Base-by-base conservation (phyloP, 2,113 vertebrate species). In the Saimiri boliviensis region DNA sequence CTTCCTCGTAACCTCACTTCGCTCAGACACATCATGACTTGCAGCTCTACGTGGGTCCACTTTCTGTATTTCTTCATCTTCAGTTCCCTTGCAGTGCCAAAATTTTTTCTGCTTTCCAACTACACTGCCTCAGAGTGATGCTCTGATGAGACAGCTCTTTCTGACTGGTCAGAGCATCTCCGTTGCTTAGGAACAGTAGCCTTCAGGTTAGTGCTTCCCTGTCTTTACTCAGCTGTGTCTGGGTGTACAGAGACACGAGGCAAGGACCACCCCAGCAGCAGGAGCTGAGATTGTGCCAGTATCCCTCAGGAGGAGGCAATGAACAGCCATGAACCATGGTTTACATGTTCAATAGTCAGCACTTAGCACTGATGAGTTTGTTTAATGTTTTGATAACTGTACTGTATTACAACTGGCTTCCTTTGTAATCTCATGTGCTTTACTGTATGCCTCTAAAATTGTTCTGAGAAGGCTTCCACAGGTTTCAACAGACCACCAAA, bases 301-400 rank as follows among this genome's bases (percentile, higher is more conserved):
- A n/a, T 47, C 32, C 30, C 81, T n/a, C 1, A 52, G 63, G 80
- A 92, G 92, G 32, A 47, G 42, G 60, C 40, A 63, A 76, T 45
- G 88, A 86, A 49, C 47, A 56, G 11, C 25, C 35, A 19, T 2
- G 42, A n/a, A 27, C n/a, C 66, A 16, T 3, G 27, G 42, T 52
- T 91, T 91, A 81, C 73, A 76, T 71, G 58, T 60, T 83, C 42
- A 54, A 6, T 56, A 76, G 71, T 92, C 23, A 77, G 73, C 37
- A 52, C 76, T 93, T 20, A 74, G 40, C 68, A 49, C 49, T 49
- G 54, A 91, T 80, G 12, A n/a, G 12, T 45, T 79, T 35, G 4
- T 80, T 96, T 68, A 74, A 37, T 91, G n/a, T 76, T 86, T 79
- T 91, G 82, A 74, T 54, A 77, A 93, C 47, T 63, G 27, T 13